Evolutionary conservation across 2,888 invertebrate species (phyloP).

Genomic region (Epsilonema sp.): DNA sequence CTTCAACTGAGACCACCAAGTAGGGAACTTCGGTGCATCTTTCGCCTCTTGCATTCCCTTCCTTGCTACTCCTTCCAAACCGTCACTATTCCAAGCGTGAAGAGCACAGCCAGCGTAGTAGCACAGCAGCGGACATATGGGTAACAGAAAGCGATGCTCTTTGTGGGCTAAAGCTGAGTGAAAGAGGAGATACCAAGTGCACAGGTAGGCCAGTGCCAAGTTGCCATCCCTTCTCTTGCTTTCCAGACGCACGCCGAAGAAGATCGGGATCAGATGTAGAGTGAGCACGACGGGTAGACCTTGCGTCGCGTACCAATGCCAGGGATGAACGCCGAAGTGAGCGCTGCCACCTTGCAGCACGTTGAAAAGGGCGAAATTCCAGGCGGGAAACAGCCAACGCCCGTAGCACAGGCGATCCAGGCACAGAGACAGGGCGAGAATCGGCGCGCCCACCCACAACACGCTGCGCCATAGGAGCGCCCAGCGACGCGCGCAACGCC

Average conservation of each 20-base stretch:
- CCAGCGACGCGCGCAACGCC: neutral
- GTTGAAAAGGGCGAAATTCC: slow-evolving; percentile 24
- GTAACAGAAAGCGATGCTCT: slow-evolving; percentile 75
- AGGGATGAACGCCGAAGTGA: slow-evolving; percentile 66
- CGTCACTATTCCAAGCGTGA: neutral
- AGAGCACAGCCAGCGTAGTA: slow-evolving; percentile 11
- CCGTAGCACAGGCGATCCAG: slow-evolving; percentile 20
- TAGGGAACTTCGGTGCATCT: too few species aligned
- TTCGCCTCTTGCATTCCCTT: too few species aligned
- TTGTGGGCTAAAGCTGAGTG: slow-evolving; percentile 54
- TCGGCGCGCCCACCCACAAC: slow-evolving; percentile 10
- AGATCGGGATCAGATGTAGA: slow-evolving; percentile 24
- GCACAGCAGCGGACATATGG: slow-evolving; percentile 46
- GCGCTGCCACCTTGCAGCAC: slow-evolving; percentile 37
- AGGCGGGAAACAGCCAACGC: slow-evolving; percentile 14
- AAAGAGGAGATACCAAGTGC: slow-evolving; percentile 19
- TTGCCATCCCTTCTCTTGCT: neutral
- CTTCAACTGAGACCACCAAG: neutral
- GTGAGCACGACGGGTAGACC: slow-evolving; percentile 64
- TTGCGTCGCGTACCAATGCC: slow-evolving; percentile 62
- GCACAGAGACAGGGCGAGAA: slow-evolving; percentile 10
- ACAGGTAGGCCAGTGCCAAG: slow-evolving; percentile 12
- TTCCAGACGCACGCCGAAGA: neutral
- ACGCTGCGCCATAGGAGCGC: neutral
- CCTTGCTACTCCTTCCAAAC: slow-evolving; percentile 2